phyloP scores from a whole-genome alignment of 23 tunicate species.

The Styela plicata region DNA sequence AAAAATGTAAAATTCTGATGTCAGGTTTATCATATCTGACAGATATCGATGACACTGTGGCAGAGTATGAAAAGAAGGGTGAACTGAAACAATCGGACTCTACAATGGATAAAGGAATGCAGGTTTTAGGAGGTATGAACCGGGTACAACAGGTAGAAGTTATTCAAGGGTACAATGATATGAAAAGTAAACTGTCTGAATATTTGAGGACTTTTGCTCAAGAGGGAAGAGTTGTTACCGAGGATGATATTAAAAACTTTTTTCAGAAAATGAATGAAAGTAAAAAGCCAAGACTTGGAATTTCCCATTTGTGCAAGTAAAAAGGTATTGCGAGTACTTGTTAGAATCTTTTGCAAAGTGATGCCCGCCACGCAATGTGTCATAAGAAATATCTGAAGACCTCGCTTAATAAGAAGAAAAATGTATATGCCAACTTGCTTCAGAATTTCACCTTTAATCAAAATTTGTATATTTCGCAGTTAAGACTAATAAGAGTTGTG shows the following conservation, averaged over 20 bases:
- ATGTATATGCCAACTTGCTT: too few relatives aligned
- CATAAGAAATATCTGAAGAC: too few relatives aligned
- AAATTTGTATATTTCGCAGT: too few relatives aligned
- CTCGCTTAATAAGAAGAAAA: too few relatives aligned
- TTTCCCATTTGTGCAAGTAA: constrained; percentile 27
- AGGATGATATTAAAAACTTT: constrained; percentile 49
- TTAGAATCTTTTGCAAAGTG: too few relatives aligned
- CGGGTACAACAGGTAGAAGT: constrained; percentile 61
- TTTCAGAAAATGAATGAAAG: constrained; percentile 24
- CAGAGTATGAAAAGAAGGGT: constrained; percentile 63
- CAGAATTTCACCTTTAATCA: too few relatives aligned
- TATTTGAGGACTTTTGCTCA: constrained; percentile 60
- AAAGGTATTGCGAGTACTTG: too few relatives aligned
- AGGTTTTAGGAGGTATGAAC: constrained; percentile 44
- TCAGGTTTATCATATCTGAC: constrained; percentile 48
- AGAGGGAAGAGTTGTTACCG: constrained; percentile 73
- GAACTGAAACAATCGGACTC: constrained; percentile 23
- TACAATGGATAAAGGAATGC: constrained; percentile 8
- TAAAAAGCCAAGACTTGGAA: constrained; percentile 1
- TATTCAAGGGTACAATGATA: constrained; percentile 65
- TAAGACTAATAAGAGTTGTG: too few relatives aligned
- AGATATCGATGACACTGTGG: constrained; percentile 62
- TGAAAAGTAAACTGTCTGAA: constrained; percentile 47
- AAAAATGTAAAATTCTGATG: constrained; percentile 36
- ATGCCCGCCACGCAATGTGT: too few relatives aligned